Conservation (phyloP, 2,113 vertebrate species). For the Rhagologus leucostigma region DNA sequence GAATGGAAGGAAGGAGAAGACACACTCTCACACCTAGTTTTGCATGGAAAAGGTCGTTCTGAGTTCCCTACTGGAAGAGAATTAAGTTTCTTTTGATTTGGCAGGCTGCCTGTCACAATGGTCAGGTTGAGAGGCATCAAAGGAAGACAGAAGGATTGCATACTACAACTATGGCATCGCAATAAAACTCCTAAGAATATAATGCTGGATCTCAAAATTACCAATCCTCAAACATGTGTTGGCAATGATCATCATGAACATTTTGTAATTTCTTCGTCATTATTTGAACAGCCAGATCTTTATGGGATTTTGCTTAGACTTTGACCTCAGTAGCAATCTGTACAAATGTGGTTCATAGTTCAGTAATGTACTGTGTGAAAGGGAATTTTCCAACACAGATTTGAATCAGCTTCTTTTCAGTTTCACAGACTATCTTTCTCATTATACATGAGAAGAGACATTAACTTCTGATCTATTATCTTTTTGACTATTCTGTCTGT, state of each 20-base stretch:
- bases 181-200: too few relatives aligned
- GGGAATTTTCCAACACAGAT: not conserved
- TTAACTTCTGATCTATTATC: not conserved
- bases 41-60: not conserved
- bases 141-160: too few relatives aligned
- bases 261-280: not conserved
- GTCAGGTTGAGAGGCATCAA: too few relatives aligned
- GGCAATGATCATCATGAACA: not conserved
- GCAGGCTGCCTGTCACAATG: too few relatives aligned
- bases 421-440: not conserved
- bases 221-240: not conserved
- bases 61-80: not conserved
- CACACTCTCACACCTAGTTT: not conserved
- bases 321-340: not conserved
- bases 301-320: not conserved
- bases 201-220: too few relatives aligned
- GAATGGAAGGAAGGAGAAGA: not conserved
- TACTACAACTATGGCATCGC: too few relatives aligned
- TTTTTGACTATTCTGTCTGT: not conserved
- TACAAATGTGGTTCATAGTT: not conserved
- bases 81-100: too few relatives aligned
- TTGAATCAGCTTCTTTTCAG: not conserved
- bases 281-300: not conserved
- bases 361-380: not conserved
- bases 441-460: not conserved